These are phyloP conservation scores for Acanthopagrus latus DNA, from an alignment of 2,797 vertebrate species.

Conservation along the genomic window DNA sequence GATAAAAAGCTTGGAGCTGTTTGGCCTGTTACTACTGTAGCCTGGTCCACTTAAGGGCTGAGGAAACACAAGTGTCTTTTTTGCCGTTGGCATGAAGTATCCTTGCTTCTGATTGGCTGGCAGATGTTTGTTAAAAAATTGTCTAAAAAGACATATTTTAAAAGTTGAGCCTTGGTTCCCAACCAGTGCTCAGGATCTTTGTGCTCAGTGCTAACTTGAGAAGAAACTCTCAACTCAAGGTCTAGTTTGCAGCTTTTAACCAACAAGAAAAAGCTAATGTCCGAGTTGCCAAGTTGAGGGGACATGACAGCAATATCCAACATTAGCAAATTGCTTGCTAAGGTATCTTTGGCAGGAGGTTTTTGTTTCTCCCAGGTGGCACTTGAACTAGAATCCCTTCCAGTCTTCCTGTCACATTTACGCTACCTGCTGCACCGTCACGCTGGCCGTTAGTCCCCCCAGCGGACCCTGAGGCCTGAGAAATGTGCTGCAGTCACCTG, in stretches of 20 bases:
- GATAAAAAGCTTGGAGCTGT: constrained; percentile 20
- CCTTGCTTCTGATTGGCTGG: not conserved
- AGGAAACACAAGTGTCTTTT: not conserved
- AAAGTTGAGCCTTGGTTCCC: not conserved
- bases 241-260: not conserved
- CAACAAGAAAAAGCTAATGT: not conserved
- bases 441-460: not conserved
- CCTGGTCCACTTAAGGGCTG: not conserved
- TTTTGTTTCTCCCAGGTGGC: not conserved
- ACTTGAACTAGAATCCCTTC: not conserved
- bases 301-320: not conserved
- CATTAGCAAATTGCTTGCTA: too few species aligned
- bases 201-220: not conserved
- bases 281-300: not conserved
- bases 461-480: constrained; percentile 9
- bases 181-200: not conserved
- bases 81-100: not conserved
- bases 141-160: not conserved
- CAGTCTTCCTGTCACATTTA: not conserved
- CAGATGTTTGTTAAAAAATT: not conserved
- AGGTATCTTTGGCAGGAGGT: too few species aligned
- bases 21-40: not conserved
- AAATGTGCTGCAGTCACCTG: constrained; percentile 43
- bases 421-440: not conserved
- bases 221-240: not conserved